These are phyloP conservation scores for Eolophus roseicapilla DNA, from an alignment of 2,113 vertebrate species.

Conservation along the genomic window DNA sequence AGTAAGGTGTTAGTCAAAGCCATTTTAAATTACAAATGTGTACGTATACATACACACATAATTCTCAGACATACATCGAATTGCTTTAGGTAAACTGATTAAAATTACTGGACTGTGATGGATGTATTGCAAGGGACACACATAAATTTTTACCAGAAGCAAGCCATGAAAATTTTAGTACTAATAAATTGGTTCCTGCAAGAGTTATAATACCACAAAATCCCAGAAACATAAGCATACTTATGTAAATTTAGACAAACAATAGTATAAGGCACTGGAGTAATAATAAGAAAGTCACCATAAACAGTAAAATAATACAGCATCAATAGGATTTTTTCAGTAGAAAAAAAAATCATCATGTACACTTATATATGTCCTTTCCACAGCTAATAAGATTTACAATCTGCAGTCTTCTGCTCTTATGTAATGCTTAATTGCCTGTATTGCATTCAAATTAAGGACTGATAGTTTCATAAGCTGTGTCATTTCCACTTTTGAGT, in stretches of 20 bases:
- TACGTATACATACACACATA: background rate
- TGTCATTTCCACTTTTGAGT: background rate
- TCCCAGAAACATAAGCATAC: background rate
- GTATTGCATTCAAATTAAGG: background rate
- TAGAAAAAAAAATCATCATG: background rate
- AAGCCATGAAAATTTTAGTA: slow-evolving; percentile 32
- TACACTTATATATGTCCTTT: background rate
- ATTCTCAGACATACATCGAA: slow-evolving; percentile 7
- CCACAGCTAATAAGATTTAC: background rate
- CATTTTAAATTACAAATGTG: slow-evolving; percentile 11
- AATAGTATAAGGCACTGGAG: background rate
- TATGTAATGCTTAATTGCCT: background rate
- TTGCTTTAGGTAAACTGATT: background rate
- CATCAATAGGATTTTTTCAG: background rate
- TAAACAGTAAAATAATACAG: background rate
- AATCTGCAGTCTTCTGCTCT: background rate
- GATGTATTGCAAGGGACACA: background rate
- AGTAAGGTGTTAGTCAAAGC: background rate
- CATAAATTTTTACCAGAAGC: slow-evolving; percentile 24
- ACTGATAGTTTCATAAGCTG: background rate
- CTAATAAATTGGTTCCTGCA: slow-evolving; percentile 28
- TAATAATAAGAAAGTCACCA: background rate
- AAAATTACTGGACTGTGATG: slow-evolving; percentile 26
- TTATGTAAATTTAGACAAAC: slow-evolving; percentile 1
- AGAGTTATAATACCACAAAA: slow-evolving; percentile 24